A percentile compares a stretch with the other conserved stretches of the same genome.
These are phyloP conservation scores for Cricetomys ansorgei DNA, from an alignment of 2,113 vertebrate species.

Conservation along the genomic window DNA sequence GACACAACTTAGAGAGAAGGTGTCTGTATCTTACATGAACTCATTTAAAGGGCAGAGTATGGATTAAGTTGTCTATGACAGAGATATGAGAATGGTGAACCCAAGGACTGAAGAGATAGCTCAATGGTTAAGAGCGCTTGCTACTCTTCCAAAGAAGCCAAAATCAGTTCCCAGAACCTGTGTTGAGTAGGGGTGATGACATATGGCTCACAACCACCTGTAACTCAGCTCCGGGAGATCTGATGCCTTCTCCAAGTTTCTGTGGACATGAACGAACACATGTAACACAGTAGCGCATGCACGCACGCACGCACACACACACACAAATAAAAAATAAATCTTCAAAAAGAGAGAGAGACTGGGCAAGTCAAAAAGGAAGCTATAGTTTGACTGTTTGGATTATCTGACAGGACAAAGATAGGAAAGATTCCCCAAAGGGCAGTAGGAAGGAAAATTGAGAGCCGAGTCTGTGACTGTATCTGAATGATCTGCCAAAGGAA, in stretches of 20 bases:
- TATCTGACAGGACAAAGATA: background rate
- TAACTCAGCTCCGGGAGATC: background rate
- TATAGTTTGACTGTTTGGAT: background rate
- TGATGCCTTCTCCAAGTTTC: background rate
- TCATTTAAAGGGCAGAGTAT: no score
- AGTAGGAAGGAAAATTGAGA: background rate
- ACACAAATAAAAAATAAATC: background rate
- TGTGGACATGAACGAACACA: background rate
- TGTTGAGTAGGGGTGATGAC: background rate
- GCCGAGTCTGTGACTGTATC: background rate
- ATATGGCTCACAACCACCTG: background rate
- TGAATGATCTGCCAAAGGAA: background rate
- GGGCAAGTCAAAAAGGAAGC: background rate
- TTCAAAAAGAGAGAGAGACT: background rate
- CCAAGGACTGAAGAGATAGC: background rate
- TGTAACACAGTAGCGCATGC: no score
- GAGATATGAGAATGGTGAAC: background rate
- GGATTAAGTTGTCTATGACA: accelerated
- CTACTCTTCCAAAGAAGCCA: background rate
- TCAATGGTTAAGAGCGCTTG: background rate
- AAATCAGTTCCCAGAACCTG: background rate
- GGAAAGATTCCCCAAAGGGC: background rate
- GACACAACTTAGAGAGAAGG: background rate
- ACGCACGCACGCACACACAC: no score
- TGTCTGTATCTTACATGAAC: background rate